These are phyloP conservation scores for Epinotia brunnichana DNA, from an alignment of 2,888 invertebrate genomes.

Conservation along the genomic window DNA sequence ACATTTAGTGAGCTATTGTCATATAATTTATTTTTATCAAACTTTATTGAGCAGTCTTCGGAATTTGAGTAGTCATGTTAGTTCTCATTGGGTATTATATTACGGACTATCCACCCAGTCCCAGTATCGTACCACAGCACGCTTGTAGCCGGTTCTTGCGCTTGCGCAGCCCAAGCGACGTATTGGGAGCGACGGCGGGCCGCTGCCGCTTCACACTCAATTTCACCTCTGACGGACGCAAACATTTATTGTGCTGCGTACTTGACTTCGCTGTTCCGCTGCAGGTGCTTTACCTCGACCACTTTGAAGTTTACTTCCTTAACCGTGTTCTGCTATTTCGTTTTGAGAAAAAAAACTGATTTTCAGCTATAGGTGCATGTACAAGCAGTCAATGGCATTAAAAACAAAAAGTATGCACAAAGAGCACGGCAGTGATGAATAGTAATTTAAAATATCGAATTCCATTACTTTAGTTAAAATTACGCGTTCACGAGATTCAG, in stretches of 20 bases:
- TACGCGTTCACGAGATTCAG: slow-evolving; percentile 54
- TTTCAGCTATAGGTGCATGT: neutral
- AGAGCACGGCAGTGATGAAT: too few species aligned
- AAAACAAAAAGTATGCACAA: neutral
- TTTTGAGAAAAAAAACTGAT: neutral
- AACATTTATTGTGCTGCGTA: slow-evolving; percentile 79
- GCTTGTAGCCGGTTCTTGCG: slow-evolving; percentile 74
- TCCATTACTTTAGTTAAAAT: slow-evolving; percentile 28
- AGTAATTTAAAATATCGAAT: too few species aligned
- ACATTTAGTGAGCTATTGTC: too few species aligned
- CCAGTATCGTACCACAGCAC: slow-evolving; percentile 60
- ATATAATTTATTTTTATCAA: too few species aligned
- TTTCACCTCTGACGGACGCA: slow-evolving; percentile 83
- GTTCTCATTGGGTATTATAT: slow-evolving; percentile 27
- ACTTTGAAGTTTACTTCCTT: neutral
- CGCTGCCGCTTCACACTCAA: slow-evolving; percentile 84
- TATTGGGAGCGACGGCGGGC: slow-evolving; percentile 82
- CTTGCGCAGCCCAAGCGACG: slow-evolving; percentile 75
- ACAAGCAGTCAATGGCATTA: neutral
- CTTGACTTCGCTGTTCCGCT: slow-evolving; percentile 59
- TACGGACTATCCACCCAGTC: slow-evolving; percentile 52
- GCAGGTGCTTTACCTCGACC: slow-evolving; percentile 67
- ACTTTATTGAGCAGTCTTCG: too few species aligned
- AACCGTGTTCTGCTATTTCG: neutral
- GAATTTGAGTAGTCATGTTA: too few species aligned